phyloP scores from a whole-genome alignment of 2,113 vertebrate genomes.

The Oplegnathus fasciatus region DNA sequence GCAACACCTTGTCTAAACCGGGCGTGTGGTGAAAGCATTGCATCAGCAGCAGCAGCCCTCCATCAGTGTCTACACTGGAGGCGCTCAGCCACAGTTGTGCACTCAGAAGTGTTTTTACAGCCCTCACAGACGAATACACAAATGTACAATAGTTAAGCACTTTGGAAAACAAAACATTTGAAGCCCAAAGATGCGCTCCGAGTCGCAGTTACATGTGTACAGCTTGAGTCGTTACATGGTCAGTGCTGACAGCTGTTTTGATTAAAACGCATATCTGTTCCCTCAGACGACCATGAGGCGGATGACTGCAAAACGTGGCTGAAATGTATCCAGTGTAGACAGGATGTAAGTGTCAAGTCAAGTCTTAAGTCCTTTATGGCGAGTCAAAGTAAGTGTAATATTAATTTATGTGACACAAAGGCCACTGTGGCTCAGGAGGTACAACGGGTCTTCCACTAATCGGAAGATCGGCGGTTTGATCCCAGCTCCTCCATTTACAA shows the following conservation, averaged over 20 bases:
- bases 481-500: too few relatives aligned
- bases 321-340: neutral
- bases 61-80: neutral
- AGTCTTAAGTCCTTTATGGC: too few relatives aligned
- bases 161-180: neutral
- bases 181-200: neutral
- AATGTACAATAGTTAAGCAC: conserved; percentile 2
- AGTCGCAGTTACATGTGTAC: neutral
- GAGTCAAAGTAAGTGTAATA: too few relatives aligned
- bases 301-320: neutral
- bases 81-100: conserved; percentile 1
- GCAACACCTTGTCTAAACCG: neutral
- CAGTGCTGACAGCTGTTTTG: neutral
- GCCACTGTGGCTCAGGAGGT: too few relatives aligned
- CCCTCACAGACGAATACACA: neutral
- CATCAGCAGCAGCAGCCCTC: conserved; percentile 5
- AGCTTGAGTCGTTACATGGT: neutral
- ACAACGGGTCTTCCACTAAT: too few relatives aligned
- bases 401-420: too few relatives aligned
- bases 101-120: conserved; percentile 26
- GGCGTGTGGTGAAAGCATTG: neutral
- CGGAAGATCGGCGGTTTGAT: too few relatives aligned
- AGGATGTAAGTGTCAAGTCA: too few relatives aligned
- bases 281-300: neutral
- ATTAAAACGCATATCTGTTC: conserved; percentile 21